Base-by-base conservation (phyloP, 2,797 vertebrate genomes). In the Chiroxiphia lanceolata region DNA sequence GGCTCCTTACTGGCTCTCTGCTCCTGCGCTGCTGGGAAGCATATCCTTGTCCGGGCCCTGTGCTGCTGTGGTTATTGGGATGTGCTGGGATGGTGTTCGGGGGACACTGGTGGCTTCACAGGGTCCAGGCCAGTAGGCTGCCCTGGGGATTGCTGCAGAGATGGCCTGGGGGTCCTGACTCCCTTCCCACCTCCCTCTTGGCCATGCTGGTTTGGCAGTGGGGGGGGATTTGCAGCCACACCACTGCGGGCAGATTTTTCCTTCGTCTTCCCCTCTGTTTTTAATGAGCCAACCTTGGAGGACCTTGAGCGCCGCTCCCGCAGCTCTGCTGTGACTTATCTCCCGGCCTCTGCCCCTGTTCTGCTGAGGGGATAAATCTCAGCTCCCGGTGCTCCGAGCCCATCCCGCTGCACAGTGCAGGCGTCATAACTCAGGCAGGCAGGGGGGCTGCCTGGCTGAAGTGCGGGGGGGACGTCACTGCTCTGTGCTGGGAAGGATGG, bases 251-350 rank as follows among this genome's bases (percentile, higher is more conserved):
- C 45, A 53, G 67, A 14, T 56, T 79, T 89, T 33, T 75, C 34
- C 45, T 79, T 48, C 65, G 60, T 64, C 44, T 70, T 47, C 65
- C 83, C 42, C 79, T 84, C 27, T 51, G n/a, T 81, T 95, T 96
- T 92, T 93, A 97, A 89, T 48, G 75, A 95, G 80, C 68, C 85
- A 94, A 76, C 91, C 80, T 76, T 94, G 89, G 93, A 86, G 90
- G 94, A 82, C 93, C 88, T 90, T 57, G 76, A 92, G 90, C 50
- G 11, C 57, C 3, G 5, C 61, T 90, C 71, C 74, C 10, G 69
- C 89, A 61, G 90, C 87, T 95, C 84, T 59, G 36, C 51, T 75
- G 76, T 48, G 76, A 83, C 89, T 82, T 79, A 81, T 87, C 45
- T 72, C 29, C 81, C 3, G 10, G 51, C 83, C 85, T 76, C 72